Evolutionary conservation across 2,113 vertebrate species (phyloP), one percentile per base, ranked within the genome.

Genomic region (Chaetura pelagica): DNA sequence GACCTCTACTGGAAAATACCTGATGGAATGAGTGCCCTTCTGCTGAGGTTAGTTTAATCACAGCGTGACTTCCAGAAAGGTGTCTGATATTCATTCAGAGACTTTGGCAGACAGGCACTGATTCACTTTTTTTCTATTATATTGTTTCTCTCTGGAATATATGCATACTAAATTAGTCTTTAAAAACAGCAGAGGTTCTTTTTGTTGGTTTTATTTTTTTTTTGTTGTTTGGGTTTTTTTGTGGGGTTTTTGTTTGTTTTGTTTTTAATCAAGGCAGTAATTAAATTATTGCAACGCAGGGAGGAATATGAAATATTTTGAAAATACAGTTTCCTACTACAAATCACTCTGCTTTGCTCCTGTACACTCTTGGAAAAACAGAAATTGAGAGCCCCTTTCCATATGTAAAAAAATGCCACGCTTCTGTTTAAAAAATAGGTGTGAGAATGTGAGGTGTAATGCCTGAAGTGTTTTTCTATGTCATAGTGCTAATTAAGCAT

Each of bases 1-100:
- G 94, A 96, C 94, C 93, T 95, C 91, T 95, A 86, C 93, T 97
- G 96, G 79, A 94, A 95, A 73, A 75, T 71, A 35, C 4, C 12
- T 38, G 63, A 5, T 24, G 48, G 93, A 40, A 57, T 95, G 84
- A 38, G 48, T 92, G 72, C 75, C 63, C 93, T 77, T 88, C 74
- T 86, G 27, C 90, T 74, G 73, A 68, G 75, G 55, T 75, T 27
- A 23, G 29, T 32, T 73, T 88, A 69, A 35, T 80, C 49, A 23
- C 35, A 78, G 75, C 23, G 7, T 12, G n/a, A 42, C 52, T 75
- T 93, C 62, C 64, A 58, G 92, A 59, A 81, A 55, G 54, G 12
- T 38, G 23, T 64, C 54, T 12, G 42, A 27, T 81, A 63, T 85
- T 74, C 68, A 29, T 29, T 86, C 75, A 62, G 46, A 86, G 13